phyloP scores from a whole-genome alignment of 2,888 invertebrate genomes.

The Matsumyia berberina region DNA sequence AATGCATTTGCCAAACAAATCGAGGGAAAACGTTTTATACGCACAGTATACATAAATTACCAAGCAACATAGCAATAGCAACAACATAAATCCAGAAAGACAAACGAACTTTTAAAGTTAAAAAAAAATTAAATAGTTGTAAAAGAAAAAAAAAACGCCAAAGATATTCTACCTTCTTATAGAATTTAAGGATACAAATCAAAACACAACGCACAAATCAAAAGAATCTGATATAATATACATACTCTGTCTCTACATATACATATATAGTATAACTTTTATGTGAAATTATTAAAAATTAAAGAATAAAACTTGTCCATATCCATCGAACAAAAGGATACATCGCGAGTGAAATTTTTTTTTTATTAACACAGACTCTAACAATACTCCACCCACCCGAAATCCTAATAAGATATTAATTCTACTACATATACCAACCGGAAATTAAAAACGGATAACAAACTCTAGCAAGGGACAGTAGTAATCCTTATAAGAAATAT shows the following conservation, averaged over 20 bases:
- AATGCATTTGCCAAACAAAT: slow-evolving; percentile 63
- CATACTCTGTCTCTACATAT: slow-evolving; percentile 52
- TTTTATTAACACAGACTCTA: slow-evolving; percentile 58
- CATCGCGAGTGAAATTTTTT: slow-evolving; percentile 75
- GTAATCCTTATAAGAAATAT: slow-evolving; percentile 51
- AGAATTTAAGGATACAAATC: slow-evolving; percentile 73
- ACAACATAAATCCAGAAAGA: slow-evolving; percentile 24
- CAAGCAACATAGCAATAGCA: slow-evolving; percentile 66
- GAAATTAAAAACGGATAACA: slow-evolving; percentile 2
- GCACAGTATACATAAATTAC: slow-evolving; percentile 64
- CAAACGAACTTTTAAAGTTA: slow-evolving; percentile 39
- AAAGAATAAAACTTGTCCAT: slow-evolving; percentile 64
- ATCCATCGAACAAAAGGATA: slow-evolving; percentile 76
- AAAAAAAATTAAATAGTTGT: slow-evolving; percentile 31
- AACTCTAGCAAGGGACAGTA: slow-evolving; percentile 26
- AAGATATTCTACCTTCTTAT: slow-evolving; percentile 69
- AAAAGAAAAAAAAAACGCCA: slow-evolving; percentile 53
- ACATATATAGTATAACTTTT: slow-evolving; percentile 16
- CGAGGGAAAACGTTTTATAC: slow-evolving; percentile 59
- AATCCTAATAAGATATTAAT: slow-evolving; percentile 57
- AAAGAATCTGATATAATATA: slow-evolving; percentile 55
- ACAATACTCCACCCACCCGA: slow-evolving; percentile 74
- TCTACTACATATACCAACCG: slow-evolving; percentile 1
- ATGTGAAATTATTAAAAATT: slow-evolving; percentile 42
- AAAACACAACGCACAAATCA: slow-evolving; percentile 77